These are phyloP conservation scores for Drosophila mercatorum DNA, from an alignment of 2,888 invertebrate genomes.

Conservation along the genomic window DNA sequence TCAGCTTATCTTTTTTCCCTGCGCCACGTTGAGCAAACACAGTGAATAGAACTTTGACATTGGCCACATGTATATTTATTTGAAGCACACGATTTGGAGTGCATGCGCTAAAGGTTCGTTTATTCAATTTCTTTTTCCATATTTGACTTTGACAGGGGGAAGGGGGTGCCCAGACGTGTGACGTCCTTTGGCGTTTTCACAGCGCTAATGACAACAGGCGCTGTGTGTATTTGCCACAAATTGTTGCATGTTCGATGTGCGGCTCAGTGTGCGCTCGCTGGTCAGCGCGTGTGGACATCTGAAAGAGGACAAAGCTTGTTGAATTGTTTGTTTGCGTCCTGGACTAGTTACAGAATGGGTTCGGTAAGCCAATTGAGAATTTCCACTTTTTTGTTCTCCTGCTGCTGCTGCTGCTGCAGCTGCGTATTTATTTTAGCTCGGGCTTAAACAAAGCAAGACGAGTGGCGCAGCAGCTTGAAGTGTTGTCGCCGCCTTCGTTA, in stretches of 20 bases:
- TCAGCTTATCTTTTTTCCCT: constrained; percentile 18
- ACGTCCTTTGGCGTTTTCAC: constrained; percentile 30
- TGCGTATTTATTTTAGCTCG: constrained; percentile 10
- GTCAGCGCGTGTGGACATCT: constrained; percentile 59
- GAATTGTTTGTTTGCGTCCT: constrained; percentile 5
- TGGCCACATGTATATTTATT: not conserved
- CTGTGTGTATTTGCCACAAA: constrained; percentile 39
- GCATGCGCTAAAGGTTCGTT: constrained; percentile 25
- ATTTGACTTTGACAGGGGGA: constrained; percentile 29
- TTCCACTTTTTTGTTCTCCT: not conserved
- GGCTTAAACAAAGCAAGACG: constrained; percentile 30
- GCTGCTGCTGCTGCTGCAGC: too few species aligned
- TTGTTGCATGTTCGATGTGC: constrained; percentile 65
- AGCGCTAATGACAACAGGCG: constrained; percentile 38
- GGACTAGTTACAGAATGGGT: constrained; percentile 17
- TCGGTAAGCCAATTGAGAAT: constrained; percentile 29
- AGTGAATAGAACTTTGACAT: constrained; percentile 8
- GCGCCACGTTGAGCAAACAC: constrained; percentile 26
- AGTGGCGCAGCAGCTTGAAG: constrained; percentile 40
- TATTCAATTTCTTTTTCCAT: not conserved
- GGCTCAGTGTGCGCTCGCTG: constrained; percentile 52
- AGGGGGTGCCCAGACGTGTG: too few species aligned
- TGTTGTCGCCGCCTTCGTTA: constrained; percentile 71
- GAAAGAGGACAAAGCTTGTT: constrained; percentile 19
- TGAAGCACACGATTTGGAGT: constrained; percentile 3